Conservation (phyloP, 2,113 vertebrate species). For the Oenanthe melanoleuca region DNA sequence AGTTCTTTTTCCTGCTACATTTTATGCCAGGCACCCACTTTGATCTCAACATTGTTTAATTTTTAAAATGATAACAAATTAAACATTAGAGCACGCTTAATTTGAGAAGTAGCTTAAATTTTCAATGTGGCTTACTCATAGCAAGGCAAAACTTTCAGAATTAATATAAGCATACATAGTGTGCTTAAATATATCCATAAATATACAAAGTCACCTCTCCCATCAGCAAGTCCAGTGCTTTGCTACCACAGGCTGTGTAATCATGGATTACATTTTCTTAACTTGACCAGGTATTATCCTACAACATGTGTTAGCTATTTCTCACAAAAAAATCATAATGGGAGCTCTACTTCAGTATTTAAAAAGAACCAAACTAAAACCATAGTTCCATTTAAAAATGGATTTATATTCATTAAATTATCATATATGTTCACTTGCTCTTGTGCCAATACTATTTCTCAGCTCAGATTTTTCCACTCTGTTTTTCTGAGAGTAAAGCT, state of each 20-base stretch:
- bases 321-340: background rate
- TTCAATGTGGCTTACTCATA: rapidly evolving
- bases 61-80: slow-evolving; percentile 1
- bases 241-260: background rate
- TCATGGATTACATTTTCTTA: background rate
- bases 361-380: background rate
- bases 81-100: background rate
- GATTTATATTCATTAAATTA: background rate
- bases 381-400: background rate
- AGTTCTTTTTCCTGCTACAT: background rate
- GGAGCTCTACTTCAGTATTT: background rate
- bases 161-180: background rate
- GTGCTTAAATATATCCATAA: background rate
- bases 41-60: background rate
- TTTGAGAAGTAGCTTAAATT: background rate
- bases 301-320: background rate
- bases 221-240: background rate
- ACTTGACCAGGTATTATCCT: background rate
- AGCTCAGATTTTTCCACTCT: background rate
- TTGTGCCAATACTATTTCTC: background rate
- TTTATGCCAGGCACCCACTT: background rate
- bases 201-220: background rate
- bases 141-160: background rate
- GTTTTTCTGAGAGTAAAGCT: background rate
- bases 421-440: background rate